phyloP scores from a whole-genome alignment of 2,888 invertebrate species.

The Rhagonycha lutea region DNA sequence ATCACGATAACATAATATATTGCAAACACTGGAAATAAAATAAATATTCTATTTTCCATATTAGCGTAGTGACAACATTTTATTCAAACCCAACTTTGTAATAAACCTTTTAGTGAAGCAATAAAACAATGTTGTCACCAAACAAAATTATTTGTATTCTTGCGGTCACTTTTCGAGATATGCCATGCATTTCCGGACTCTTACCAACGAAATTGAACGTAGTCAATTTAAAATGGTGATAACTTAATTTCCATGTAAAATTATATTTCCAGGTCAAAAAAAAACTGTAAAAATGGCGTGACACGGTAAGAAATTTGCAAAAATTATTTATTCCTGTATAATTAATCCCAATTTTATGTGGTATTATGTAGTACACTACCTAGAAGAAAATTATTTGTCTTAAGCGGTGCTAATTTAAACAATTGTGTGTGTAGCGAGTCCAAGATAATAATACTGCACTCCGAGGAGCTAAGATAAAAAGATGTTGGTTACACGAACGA shows the following conservation, averaged over 20 bases:
- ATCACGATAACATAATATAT: no score
- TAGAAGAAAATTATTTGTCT: neutral
- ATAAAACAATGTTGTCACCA: no score
- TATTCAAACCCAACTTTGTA: no score
- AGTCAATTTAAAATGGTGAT: neutral
- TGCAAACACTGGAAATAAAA: no score
- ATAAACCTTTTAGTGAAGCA: no score
- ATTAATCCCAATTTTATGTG: no score
- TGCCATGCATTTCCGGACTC: neutral
- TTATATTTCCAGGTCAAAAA: neutral
- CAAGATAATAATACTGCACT: neutral
- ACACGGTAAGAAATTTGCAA: no score
- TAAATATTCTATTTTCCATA: no score
- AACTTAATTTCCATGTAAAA: neutral
- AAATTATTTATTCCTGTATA: no score
- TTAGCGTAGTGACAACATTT: no score
- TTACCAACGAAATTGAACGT: neutral
- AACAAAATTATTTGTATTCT: neutral
- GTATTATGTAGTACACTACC: no score
- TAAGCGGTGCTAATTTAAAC: neutral
- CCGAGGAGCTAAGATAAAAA: neutral
- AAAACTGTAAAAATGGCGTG: no score
- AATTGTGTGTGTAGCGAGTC: neutral
- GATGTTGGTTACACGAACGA: conserved; percentile 3
- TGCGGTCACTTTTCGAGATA: neutral